Evolutionary conservation across 2,113 vertebrate species (phyloP), one percentile per base, ranked within the genome.

Genomic region (Indri indri): DNA sequence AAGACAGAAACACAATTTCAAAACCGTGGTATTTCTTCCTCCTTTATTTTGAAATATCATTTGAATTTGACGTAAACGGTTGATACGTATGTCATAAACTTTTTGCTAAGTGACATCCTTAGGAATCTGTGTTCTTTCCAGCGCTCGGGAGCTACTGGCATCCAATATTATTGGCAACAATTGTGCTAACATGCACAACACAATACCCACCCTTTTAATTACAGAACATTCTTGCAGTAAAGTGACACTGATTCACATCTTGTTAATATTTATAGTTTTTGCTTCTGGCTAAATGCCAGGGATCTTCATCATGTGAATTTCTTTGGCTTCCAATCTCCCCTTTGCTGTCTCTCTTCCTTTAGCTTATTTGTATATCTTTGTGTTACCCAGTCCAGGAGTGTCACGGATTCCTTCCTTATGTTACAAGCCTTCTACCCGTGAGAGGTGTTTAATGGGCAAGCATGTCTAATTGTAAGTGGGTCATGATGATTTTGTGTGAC

Each of bases 241-340:
- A 96, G 90, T 96, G 94, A 96, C 93, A 90, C 85, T 88, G 93
- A 89, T 97, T 98, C 86, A 96, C 88, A 92, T 91, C 97, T 98
- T 94, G 96, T 97, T 97, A 98, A 96, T 97, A 98, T 98, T 96
- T 97, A 97, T 94, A 92, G 95, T 86, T 94, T 96, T 94, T 54
- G 90, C 66, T 96, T 96, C 74, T 81, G 95, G 95, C 94, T 92
- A 77, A 63, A 68, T 63, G 97, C 95, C 94, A 97, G 77, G 34
- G 45, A 50, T 95, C 88, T 96, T 97, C 85, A 85, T 92, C 59
- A 90, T 59, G 84, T 94, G 97, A 94, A 42, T 96, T 97, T 88
- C 66, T 52, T 54, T 17, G 0, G 71, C 80, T 82, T 85, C 54
- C 25, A 50, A 47, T 42, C 45, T 90, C n/a, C 17, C 27, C 59